Percentiles rank a stretch among this genome's conserved stretches.
Conservation (phyloP, 2,113 vertebrate species). For the Neotoma lepida region DNA sequence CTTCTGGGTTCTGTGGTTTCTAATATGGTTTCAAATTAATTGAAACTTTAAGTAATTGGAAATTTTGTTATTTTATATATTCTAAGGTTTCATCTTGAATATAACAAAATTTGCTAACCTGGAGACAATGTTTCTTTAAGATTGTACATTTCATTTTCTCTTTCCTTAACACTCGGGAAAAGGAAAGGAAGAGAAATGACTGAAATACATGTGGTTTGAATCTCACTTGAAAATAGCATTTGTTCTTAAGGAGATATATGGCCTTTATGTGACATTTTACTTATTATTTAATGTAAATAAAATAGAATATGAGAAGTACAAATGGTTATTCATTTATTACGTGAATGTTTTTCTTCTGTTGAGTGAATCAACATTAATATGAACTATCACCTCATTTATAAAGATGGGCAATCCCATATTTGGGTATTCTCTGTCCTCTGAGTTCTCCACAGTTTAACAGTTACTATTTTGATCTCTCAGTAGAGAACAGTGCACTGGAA, state of each 20-base stretch:
- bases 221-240: not conserved
- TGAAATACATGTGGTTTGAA: conserved; percentile 10
- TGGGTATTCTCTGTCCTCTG: not conserved
- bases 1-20: conserved; percentile 26
- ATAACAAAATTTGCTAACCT: not conserved
- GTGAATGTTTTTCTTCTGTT: not conserved
- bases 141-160: not conserved
- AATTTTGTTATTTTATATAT: conserved; percentile 19
- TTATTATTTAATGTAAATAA: conserved; percentile 42
- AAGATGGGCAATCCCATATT: not conserved
- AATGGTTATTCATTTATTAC: conserved; percentile 6
- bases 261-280: conserved; percentile 25
- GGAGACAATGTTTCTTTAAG: not conserved
- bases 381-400: conserved; percentile 36
- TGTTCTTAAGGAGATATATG: conserved; percentile 18
- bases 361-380: conserved; percentile 2
- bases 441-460: conserved; percentile 72
- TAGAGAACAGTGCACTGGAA: conserved; percentile 85
- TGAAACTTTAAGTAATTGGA: conserved; percentile 6
- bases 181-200: conserved; percentile 14
- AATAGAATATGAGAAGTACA: conserved; percentile 18
- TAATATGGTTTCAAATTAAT: conserved; percentile 43
- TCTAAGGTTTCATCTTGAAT: conserved; percentile 37
- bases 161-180: not conserved
- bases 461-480: conserved; percentile 61